A percentile compares a stretch with the other conserved stretches of the same genome.
Evolutionary conservation across 2,113 vertebrate species (phyloP).

Genomic region (Anolis sagrei): DNA sequence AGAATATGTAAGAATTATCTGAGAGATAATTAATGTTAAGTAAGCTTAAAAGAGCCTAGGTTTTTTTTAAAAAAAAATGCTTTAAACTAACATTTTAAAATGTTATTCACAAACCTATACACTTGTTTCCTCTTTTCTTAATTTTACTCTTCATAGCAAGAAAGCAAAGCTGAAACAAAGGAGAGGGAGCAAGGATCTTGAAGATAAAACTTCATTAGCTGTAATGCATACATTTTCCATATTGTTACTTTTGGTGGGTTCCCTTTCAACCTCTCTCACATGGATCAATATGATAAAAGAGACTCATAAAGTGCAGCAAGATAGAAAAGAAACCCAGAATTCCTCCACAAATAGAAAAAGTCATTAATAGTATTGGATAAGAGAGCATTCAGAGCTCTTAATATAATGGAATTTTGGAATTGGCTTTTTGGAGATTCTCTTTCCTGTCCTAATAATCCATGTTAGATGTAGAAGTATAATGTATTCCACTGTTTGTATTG

Average conservation of each 20-base stretch:
- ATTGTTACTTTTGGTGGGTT: background rate
- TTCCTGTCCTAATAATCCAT: slow-evolving; percentile 15
- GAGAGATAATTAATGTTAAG: background rate
- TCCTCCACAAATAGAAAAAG: slow-evolving; percentile 1
- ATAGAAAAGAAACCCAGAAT: slow-evolving; percentile 37
- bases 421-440: slow-evolving; percentile 30
- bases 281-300: slow-evolving; percentile 32
- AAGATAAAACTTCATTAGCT: slow-evolving; percentile 66
- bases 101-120: background rate
- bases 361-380: background rate
- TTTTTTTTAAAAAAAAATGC: slow-evolving; percentile 1
- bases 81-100: background rate
- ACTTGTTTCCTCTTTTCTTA: background rate
- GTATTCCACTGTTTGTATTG: background rate
- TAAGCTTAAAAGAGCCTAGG: background rate
- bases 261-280: slow-evolving; percentile 13
- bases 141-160: background rate
- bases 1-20: background rate
- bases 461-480: background rate
- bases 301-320: slow-evolving; percentile 45
- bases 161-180: background rate
- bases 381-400: slow-evolving; percentile 22
- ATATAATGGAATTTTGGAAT: background rate
- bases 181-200: background rate
- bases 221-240: slow-evolving; percentile 36